These are phyloP conservation scores for Mormyrus hasselquistii DNA, from an alignment of 2,797 vertebrate species.

Conservation along the genomic window DNA sequence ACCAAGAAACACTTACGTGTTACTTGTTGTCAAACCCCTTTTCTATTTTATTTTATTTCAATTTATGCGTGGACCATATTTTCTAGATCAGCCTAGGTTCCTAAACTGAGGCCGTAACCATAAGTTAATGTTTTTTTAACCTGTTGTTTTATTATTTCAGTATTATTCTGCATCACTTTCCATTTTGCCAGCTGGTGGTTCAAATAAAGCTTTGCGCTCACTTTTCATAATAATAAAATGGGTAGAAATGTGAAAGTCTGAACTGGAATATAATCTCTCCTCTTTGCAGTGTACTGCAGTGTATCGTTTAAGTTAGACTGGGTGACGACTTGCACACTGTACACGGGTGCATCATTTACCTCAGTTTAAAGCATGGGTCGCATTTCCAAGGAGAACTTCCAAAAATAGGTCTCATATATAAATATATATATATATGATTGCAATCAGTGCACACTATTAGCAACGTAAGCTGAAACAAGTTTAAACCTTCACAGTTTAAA, in stretches of 20 bases:
- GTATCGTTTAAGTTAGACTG: not conserved
- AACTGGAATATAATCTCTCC: not conserved
- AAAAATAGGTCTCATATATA: not conserved
- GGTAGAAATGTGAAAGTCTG: not conserved
- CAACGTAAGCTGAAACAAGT: conserved; percentile 19
- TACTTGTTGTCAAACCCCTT: not conserved
- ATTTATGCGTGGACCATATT: conserved; percentile 14
- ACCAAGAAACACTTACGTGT: not conserved
- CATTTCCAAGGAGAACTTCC: not conserved
- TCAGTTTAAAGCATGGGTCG: not conserved
- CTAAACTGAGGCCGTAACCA: not conserved
- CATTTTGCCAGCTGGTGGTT: conserved; percentile 6
- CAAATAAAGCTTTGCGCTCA: not conserved
- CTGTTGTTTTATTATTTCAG: not conserved
- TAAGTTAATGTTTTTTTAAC: not conserved
- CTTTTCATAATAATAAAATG: not conserved
- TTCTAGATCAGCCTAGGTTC: not conserved
- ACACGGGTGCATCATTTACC: not conserved
- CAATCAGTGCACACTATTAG: not conserved
- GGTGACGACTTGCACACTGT: not conserved
- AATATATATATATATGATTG: not conserved
- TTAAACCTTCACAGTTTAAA: conserved; percentile 25
- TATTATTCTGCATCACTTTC: not conserved
- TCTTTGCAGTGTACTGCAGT: not conserved
- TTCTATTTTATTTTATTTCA: conserved; percentile 8